phyloP scores from a whole-genome alignment of 1,140 invertebrate genomes.

The Cyrtorhinus lividipennis region DNA sequence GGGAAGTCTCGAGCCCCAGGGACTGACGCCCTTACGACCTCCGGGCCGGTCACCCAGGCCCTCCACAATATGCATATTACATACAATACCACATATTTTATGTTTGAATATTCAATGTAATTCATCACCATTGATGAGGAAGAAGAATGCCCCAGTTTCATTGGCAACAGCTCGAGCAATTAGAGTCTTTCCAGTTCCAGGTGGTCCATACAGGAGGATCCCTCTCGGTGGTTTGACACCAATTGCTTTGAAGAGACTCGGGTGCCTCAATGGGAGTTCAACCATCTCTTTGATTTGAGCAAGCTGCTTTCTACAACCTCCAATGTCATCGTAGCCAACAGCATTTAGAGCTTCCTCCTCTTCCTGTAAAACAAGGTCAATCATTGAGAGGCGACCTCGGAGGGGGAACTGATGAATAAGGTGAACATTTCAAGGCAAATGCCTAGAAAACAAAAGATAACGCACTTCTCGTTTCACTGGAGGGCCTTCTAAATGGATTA shows the following conservation, averaged over 20 bases:
- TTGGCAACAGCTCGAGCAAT: conserved; percentile 98
- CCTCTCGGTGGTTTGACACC: conserved; percentile 91
- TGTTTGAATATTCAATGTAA: too few species aligned
- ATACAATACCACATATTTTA: too few species aligned
- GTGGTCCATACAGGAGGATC: conserved; percentile 94
- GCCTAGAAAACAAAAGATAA: too few species aligned
- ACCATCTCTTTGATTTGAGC: conserved; percentile 99
- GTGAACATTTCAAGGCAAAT: too few species aligned
- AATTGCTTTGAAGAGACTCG: conserved; percentile 93
- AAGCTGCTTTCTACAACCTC: conserved; percentile 94
- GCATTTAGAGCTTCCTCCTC: conserved; percentile 97
- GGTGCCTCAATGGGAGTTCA: conserved; percentile 92
- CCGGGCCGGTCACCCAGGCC: too few species aligned
- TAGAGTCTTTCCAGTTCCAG: conserved; percentile 92
- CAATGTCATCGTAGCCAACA: conserved; percentile 98
- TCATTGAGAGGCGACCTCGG: too few species aligned
- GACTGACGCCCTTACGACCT: too few species aligned
- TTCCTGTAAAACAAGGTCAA: conserved; percentile 43
- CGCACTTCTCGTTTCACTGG: conserved; percentile 95
- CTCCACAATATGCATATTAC: too few species aligned
- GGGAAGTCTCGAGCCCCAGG: too few species aligned
- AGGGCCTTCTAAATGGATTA: conserved; percentile 98
- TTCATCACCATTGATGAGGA: conserved; percentile 80
- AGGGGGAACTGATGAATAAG: too few species aligned
- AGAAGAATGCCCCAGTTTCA: conserved; percentile 99